Conservation (phyloP, 2,113 vertebrate species). For the Indicator maculatus region DNA sequence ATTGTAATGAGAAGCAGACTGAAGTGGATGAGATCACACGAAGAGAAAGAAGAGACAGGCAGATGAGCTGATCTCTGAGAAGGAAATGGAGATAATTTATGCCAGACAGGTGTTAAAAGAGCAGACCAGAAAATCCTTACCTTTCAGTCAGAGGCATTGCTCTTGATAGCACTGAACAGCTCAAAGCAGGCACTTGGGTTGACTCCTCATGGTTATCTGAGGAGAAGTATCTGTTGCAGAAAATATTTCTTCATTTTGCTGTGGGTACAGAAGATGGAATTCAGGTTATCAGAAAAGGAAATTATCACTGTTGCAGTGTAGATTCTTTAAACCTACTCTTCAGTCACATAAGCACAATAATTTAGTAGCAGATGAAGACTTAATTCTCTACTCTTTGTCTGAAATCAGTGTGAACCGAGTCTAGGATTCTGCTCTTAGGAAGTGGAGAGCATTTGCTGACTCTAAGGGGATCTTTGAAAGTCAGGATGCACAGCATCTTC, state of each 20-base stretch:
- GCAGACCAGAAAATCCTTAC: conserved; percentile 10
- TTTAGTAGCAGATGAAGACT: neutral
- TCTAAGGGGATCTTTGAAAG: neutral
- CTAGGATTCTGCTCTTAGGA: neutral
- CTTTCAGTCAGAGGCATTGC: conserved; percentile 3
- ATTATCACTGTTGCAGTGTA: neutral
- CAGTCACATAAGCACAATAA: neutral
- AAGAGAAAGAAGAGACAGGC: conserved; percentile 37
- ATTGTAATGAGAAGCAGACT: conserved; percentile 35
- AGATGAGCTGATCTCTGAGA: conserved; percentile 7
- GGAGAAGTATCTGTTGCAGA: neutral
- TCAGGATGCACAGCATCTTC: neutral
- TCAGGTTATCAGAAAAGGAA: neutral
- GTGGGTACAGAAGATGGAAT: neutral
- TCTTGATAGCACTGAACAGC: neutral
- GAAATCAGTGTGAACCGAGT: neutral
- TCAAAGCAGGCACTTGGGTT: neutral
- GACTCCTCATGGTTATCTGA: neutral
- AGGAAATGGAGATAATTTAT: conserved; percentile 3
- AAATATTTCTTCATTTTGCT: neutral
- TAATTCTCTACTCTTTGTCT: neutral
- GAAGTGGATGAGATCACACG: conserved; percentile 27
- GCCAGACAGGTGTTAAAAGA: conserved; percentile 39
- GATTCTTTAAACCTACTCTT: neutral
- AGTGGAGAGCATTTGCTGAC: neutral